phyloP scores from a whole-genome alignment of 2,113 vertebrate genomes.

The Psammodynastes pulverulentus region DNA sequence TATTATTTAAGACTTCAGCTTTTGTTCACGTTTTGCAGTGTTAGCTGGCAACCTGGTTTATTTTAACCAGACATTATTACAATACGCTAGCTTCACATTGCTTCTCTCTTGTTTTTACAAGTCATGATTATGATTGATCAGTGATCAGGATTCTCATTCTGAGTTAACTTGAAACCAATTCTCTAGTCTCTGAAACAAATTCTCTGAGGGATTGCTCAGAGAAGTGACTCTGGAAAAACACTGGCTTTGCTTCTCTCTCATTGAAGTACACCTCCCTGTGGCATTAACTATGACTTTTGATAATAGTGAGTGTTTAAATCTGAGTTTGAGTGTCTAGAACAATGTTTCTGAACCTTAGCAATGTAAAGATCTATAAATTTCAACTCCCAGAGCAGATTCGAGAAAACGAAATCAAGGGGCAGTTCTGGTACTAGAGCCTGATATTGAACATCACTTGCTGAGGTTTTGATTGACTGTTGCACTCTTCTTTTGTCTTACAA shows the following conservation, averaged over 20 bases:
- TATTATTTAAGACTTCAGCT: not conserved
- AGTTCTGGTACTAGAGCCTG: not conserved
- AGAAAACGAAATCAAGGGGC: not conserved
- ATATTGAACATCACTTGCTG: not conserved
- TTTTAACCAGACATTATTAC: not conserved
- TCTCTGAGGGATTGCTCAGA: not conserved
- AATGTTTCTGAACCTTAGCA: not conserved
- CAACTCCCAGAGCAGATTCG: not conserved
- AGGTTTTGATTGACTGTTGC: not conserved
- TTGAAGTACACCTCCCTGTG: not conserved
- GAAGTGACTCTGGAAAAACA: not conserved
- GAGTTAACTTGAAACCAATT: not conserved
- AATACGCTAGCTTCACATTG: not conserved
- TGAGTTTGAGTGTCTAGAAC: not conserved
- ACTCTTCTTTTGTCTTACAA: conserved; percentile 26
- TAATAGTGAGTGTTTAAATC: not conserved
- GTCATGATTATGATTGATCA: not conserved
- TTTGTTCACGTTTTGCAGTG: not conserved
- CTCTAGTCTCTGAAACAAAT: not conserved
- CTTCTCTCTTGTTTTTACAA: not conserved
- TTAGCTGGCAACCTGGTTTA: not conserved
- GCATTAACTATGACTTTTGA: not conserved
- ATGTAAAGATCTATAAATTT: not conserved
- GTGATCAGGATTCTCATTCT: not conserved
- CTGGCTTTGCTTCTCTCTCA: not conserved